These are phyloP conservation scores for Mesochorus sp. DNA, from an alignment of 2,888 invertebrate genomes.

Conservation along the genomic window DNA sequence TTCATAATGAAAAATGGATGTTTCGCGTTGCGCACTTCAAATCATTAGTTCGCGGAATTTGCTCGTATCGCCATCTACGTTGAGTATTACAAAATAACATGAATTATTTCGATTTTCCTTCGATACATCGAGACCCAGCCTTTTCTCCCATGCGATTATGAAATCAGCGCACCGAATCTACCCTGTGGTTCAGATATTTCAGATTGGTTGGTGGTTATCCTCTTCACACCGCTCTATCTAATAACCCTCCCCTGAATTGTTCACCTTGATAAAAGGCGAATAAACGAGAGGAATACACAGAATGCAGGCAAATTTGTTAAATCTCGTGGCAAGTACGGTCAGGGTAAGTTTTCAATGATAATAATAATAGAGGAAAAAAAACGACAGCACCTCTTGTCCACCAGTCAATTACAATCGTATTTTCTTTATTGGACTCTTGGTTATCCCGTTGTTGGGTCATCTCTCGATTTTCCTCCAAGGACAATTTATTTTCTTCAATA, in stretches of 20 bases:
- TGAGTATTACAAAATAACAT: not conserved
- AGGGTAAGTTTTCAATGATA: conserved; percentile 78
- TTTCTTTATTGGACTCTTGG: no score
- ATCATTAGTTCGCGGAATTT: not conserved
- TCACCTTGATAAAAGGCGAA: conserved; percentile 31
- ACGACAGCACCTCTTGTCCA: not conserved
- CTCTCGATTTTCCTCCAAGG: no score
- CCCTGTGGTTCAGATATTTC: no score
- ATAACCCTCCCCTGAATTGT: conserved; percentile 55
- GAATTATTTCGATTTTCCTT: not conserved
- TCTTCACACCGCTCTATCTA: conserved; percentile 18
- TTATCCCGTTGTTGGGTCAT: no score
- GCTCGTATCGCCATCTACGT: conserved; percentile 11
- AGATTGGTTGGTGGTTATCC: no score
- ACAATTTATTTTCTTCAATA: no score
- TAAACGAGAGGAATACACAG: conserved; percentile 24
- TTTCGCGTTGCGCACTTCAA: no score
- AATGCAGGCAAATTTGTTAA: conserved; percentile 83
- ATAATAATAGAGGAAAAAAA: not conserved
- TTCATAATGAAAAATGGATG: no score
- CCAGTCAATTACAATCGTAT: conserved; percentile 21
- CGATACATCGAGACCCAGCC: conserved; percentile 50
- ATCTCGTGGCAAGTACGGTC: conserved; percentile 80
- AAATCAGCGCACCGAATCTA: no score
- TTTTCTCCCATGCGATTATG: no score